A percentile compares a stretch with the other conserved stretches of the same genome.
These are phyloP conservation scores for Barbus barbus DNA, from an alignment of 2,113 vertebrate genomes.

Conservation along the genomic window DNA sequence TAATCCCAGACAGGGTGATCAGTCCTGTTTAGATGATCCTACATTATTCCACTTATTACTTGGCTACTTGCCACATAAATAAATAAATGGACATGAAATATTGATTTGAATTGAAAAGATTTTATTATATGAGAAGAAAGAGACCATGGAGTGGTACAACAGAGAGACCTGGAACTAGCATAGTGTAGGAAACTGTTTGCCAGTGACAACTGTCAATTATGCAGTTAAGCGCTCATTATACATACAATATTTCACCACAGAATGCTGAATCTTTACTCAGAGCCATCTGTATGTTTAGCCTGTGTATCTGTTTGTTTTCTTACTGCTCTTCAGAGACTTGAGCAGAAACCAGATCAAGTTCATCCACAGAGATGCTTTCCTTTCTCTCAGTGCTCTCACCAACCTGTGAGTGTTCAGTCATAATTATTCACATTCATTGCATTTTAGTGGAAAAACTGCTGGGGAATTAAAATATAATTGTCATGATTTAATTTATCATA, in stretches of 20 bases:
- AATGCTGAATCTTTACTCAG: not conserved
- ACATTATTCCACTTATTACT: not conserved
- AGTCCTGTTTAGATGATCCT: not conserved
- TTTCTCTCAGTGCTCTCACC: conserved; percentile 80
- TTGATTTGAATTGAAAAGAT: not conserved
- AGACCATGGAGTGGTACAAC: not conserved
- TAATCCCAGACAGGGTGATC: not conserved
- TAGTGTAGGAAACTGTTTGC: not conserved
- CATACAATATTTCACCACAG: not conserved
- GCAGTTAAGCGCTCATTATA: not conserved
- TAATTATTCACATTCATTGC: not conserved
- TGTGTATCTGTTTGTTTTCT: conserved; percentile 40
- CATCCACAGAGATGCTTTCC: conserved; percentile 88
- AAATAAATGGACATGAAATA: conserved; percentile 19
- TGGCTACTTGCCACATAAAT: conserved; percentile 20
- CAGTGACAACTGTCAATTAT: not conserved
- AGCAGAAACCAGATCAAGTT: conserved; percentile 88
- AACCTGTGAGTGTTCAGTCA: conserved; percentile 87
- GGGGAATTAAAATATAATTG: conserved; percentile 5
- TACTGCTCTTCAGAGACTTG: conserved; percentile 83
- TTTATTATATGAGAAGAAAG: not conserved
- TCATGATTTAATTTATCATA: not conserved
- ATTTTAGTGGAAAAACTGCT: not conserved
- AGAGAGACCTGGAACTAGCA: not conserved
- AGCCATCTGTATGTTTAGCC: conserved; percentile 13